Evolutionary conservation across 2,888 invertebrate genomes (phyloP).

Genomic region (Netelia fuscicornis): DNA sequence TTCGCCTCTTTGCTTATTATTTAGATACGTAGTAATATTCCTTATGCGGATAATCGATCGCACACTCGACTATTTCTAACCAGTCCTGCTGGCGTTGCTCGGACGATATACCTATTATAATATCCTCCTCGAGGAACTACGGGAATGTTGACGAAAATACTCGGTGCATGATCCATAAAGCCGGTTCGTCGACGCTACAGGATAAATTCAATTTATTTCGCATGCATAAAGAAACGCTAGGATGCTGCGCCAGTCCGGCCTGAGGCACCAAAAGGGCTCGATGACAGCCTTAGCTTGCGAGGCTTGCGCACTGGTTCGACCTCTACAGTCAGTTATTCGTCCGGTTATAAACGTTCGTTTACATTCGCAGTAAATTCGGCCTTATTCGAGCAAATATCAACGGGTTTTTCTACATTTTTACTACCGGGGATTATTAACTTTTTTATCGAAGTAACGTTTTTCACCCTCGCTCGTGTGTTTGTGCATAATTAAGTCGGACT

Average conservation of each 20-base stretch:
- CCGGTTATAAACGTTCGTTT: not conserved
- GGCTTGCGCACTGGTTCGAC: not conserved
- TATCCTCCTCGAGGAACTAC: not conserved
- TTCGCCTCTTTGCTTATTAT: not conserved
- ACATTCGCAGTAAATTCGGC: not conserved
- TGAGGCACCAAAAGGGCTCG: not conserved
- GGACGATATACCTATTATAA: slow-evolving; percentile 1
- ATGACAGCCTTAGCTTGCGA: not conserved
- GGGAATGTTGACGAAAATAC: slow-evolving; percentile 28
- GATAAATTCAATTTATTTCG: slow-evolving; percentile 52
- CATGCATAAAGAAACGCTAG: slow-evolving; percentile 48
- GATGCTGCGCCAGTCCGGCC: not conserved
- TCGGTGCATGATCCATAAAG: slow-evolving; percentile 15
- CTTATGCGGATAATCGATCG: not conserved
- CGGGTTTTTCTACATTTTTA: not conserved
- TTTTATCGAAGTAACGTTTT: not conserved
- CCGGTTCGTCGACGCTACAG: slow-evolving; percentile 4
- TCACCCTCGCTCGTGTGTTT: not conserved
- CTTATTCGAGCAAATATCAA: slow-evolving; percentile 35
- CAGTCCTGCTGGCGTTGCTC: not conserved
- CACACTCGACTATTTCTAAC: not conserved
- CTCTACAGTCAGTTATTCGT: not conserved
- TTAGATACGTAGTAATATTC: not conserved
- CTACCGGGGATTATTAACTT: not conserved
- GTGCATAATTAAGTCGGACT: not conserved